phyloP scores from a whole-genome alignment of 2,888 invertebrate genomes.

The Eupithecia tripunctaria region DNA sequence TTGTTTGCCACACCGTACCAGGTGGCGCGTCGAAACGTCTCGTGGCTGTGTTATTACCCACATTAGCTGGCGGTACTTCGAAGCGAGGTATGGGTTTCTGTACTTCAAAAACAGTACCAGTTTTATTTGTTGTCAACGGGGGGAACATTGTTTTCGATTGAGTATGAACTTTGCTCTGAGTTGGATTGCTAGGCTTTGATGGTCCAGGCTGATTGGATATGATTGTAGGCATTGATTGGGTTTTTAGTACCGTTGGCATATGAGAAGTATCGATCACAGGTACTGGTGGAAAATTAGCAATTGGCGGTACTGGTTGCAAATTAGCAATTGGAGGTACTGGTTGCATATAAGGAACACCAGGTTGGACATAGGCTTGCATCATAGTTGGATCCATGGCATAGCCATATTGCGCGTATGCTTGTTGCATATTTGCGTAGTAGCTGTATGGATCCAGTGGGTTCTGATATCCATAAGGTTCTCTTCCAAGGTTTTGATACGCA shows the following conservation, averaged over 20 bases:
- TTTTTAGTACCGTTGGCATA: not conserved
- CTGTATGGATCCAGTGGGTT: not conserved
- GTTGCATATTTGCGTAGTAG: constrained; percentile 4
- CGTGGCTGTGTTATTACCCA: not conserved
- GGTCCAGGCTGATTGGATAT: not conserved
- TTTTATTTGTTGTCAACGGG: not conserved
- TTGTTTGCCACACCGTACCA: not conserved
- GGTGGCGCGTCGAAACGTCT: constrained; percentile 6
- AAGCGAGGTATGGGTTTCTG: not conserved
- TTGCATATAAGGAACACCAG: not conserved
- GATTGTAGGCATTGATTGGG: constrained; percentile 4
- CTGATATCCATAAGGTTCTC: not conserved
- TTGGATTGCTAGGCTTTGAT: not conserved
- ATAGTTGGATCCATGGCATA: not conserved
- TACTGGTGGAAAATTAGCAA: not conserved
- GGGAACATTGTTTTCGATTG: not conserved
- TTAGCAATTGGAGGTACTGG: not conserved
- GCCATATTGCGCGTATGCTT: constrained; percentile 2
- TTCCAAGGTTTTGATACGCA: not conserved
- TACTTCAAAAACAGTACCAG: not conserved
- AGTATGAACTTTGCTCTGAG: not conserved
- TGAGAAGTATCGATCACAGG: not conserved
- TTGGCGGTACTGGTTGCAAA: constrained; percentile 1
- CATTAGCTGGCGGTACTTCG: not conserved
- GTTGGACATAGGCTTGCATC: not conserved